Percentiles rank a stretch among this genome's conserved stretches.
Conservation (phyloP, 2,888 invertebrate species). For the Parasteatoda lunata region DNA sequence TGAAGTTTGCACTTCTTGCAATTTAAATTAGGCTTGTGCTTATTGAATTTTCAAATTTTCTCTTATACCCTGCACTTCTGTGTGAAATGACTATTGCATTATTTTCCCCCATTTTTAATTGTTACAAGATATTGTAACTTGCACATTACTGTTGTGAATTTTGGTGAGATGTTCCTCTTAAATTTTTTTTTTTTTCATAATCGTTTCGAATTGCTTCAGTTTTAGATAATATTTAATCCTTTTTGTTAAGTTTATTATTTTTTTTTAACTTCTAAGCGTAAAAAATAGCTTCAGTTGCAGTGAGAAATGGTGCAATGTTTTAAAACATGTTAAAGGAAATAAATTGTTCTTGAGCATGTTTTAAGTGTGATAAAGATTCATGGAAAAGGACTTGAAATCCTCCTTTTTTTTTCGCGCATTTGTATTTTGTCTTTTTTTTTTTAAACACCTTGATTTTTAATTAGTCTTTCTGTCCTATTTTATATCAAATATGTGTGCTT, state of each 20-base stretch:
- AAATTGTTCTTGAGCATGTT: neutral
- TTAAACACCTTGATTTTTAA: neutral
- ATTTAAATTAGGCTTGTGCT: no score
- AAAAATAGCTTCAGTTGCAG: neutral
- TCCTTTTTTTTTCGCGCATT: neutral
- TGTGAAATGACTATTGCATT: no score
- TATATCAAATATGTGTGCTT: neutral
- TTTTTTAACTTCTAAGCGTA: neutral
- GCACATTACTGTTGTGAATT: conserved; percentile 5
- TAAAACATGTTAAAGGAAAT: neutral
- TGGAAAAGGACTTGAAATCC: neutral
- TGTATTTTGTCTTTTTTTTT: neutral
- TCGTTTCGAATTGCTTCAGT: no score
- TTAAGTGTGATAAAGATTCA: conserved; percentile 1
- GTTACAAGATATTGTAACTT: neutral
- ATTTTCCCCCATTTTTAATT: neutral
- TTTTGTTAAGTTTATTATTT: neutral
- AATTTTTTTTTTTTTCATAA: neutral
- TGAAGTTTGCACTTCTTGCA: no score
- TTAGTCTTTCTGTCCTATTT: neutral
- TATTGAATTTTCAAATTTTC: no score
- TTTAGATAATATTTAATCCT: no score
- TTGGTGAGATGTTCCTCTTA: neutral
- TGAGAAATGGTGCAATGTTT: conserved; percentile 33
- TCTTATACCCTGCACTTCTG: no score